phyloP scores from a whole-genome alignment of 2,113 vertebrate genomes.

The Serinus canaria region DNA sequence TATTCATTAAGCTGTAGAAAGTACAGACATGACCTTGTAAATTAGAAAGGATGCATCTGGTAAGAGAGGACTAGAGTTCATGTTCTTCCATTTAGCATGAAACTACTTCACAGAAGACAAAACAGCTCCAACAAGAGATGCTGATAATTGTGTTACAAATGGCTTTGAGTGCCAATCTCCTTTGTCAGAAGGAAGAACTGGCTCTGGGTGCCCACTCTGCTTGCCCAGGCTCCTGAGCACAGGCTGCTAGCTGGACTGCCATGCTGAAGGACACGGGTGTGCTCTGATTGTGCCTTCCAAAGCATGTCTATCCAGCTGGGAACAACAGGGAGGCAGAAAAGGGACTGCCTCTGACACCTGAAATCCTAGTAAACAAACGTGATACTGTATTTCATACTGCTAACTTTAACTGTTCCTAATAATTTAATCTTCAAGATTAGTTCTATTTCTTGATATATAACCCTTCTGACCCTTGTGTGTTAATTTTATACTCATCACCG shows the following conservation, averaged over 20 bases:
- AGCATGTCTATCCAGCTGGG: not conserved
- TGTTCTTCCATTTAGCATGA: not conserved
- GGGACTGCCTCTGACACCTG: not conserved
- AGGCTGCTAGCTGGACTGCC: not conserved
- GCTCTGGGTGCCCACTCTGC: not conserved
- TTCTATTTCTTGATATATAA: not conserved
- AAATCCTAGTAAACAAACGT: fast-evolving
- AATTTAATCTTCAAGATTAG: not conserved
- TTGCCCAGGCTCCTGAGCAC: not conserved
- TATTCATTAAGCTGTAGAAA: not conserved
- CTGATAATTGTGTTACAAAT: not conserved
- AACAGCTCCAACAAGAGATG: not conserved
- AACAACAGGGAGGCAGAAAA: not conserved
- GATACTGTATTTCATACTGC: not conserved
- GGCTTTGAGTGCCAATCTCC: not conserved
- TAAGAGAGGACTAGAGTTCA: not conserved
- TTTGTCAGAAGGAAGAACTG: not conserved
- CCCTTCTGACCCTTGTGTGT: not conserved
- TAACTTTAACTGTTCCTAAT: not conserved
- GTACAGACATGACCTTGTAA: not conserved
- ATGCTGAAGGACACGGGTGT: not conserved
- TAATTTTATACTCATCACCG: not conserved
- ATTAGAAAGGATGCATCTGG: not conserved
- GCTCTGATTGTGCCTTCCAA: not conserved
- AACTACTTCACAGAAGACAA: not conserved